Conservation (phyloP, 2,888 invertebrate species). For the Holacanthella duospinosa region DNA sequence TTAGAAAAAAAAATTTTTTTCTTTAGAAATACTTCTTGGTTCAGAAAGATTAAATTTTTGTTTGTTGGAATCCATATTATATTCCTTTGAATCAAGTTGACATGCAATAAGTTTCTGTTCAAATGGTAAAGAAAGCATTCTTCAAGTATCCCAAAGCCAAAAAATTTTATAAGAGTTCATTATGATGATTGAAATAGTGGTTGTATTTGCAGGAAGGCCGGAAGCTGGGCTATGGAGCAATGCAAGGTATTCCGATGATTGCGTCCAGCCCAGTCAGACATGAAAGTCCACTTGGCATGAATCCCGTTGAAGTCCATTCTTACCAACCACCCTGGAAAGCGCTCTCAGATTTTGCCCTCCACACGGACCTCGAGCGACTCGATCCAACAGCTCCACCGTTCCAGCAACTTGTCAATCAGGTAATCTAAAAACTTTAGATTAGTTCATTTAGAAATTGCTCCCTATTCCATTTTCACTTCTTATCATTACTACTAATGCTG, state of each 20-base stretch:
- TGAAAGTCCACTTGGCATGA: conserved; percentile 74
- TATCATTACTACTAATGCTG: too few relatives aligned
- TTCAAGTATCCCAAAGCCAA: too few relatives aligned
- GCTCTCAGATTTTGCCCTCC: conserved; percentile 86
- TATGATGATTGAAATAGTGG: conserved; percentile 1
- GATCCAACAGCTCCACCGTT: conserved; percentile 82
- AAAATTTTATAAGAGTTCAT: neutral
- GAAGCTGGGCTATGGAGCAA: conserved; percentile 81
- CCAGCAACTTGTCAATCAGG: conserved; percentile 93
- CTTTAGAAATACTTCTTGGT: too few relatives aligned
- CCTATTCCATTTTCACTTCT: neutral
- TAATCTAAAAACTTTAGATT: conserved; percentile 42
- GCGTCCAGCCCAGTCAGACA: conserved; percentile 87
- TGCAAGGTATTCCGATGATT: conserved; percentile 96
- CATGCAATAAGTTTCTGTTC: too few relatives aligned
- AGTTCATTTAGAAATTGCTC: conserved; percentile 1
- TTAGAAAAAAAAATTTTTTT: too few relatives aligned
- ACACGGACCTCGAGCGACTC: conserved; percentile 78
- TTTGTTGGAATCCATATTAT: too few relatives aligned
- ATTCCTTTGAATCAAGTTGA: too few relatives aligned
- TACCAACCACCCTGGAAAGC: conserved; percentile 98
- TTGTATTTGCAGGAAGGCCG: conserved; percentile 68
- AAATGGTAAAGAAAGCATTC: too few relatives aligned
- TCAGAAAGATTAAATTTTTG: too few relatives aligned
- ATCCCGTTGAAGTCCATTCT: conserved; percentile 77